Conservation (phyloP, 2,797 vertebrate species). For the Danio choprae region DNA sequence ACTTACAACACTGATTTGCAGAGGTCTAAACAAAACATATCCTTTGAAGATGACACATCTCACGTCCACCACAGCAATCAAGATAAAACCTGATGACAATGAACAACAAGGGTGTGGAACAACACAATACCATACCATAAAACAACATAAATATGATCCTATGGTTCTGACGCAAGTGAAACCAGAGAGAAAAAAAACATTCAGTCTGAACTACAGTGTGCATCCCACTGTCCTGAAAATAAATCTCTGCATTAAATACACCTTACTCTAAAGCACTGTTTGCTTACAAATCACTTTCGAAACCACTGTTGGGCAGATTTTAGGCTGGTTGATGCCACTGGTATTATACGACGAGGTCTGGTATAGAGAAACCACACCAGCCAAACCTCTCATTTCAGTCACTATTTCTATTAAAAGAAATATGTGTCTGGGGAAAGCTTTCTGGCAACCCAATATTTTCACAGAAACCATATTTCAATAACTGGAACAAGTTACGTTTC, state of each 20-base stretch:
- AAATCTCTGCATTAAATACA: not conserved
- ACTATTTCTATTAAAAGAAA: slow-evolving; percentile 18
- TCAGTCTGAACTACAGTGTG: not conserved
- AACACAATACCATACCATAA: slow-evolving; percentile 27
- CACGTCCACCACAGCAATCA: slow-evolving; percentile 4
- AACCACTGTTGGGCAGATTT: slow-evolving; percentile 27
- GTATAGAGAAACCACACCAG: slow-evolving; percentile 24
- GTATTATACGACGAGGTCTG: not conserved
- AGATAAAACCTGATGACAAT: slow-evolving; percentile 7
- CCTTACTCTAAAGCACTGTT: not conserved
- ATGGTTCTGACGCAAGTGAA: not conserved
- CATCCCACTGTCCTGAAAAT: not conserved
- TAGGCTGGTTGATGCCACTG: not conserved
- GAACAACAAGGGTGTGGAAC: slow-evolving; percentile 7
- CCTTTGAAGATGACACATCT: not conserved
- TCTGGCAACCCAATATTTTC: slow-evolving; percentile 20
- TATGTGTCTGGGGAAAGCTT: slow-evolving; percentile 1
- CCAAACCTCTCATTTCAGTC: slow-evolving; percentile 23
- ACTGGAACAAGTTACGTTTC: not conserved
- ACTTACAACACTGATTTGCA: not conserved
- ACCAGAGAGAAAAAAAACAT: not conserved
- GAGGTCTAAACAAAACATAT: not conserved
- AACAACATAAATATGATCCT: not conserved
- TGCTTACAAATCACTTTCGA: slow-evolving; percentile 20
- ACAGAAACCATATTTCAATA: slow-evolving; percentile 4